Evolutionary conservation across 2,888 invertebrate species (phyloP).

Genomic region (Drosophila nr. medialis): DNA sequence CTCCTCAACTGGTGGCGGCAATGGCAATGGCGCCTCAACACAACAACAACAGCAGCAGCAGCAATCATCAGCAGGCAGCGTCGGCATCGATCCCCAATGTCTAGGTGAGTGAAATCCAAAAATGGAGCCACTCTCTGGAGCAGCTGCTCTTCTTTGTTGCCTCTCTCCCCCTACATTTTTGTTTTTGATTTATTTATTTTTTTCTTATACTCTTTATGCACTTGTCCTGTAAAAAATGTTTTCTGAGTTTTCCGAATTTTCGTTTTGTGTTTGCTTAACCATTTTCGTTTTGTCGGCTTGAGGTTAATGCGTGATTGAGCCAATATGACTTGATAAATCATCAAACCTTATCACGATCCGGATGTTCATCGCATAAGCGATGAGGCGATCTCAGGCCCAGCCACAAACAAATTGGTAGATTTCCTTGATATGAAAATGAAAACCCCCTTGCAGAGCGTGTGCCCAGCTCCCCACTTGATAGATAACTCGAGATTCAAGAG

Average conservation of each 20-base stretch:
- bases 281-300: neutral
- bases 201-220: neutral
- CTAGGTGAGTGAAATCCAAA: conserved; percentile 79
- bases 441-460: neutral
- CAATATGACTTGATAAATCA: neutral
- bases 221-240: neutral
- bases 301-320: neutral
- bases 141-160: too few species aligned
- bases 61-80: conserved; percentile 52
- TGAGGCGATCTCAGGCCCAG: neutral
- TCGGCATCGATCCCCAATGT: conserved; percentile 79
- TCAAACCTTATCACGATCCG: neutral
- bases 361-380: neutral
- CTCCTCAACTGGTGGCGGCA: conserved; percentile 86
- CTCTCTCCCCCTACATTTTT: neutral
- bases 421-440: neutral
- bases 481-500: neutral
- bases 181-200: neutral
- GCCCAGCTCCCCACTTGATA: neutral
- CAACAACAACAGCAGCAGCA: conserved; percentile 52
- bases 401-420: neutral
- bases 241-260: neutral
- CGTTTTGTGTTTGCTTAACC: neutral
- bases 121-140: neutral
- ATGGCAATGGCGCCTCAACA: conserved; percentile 67